Conservation (phyloP, 2,888 invertebrate species). For the Ormyrus rosae region DNA sequence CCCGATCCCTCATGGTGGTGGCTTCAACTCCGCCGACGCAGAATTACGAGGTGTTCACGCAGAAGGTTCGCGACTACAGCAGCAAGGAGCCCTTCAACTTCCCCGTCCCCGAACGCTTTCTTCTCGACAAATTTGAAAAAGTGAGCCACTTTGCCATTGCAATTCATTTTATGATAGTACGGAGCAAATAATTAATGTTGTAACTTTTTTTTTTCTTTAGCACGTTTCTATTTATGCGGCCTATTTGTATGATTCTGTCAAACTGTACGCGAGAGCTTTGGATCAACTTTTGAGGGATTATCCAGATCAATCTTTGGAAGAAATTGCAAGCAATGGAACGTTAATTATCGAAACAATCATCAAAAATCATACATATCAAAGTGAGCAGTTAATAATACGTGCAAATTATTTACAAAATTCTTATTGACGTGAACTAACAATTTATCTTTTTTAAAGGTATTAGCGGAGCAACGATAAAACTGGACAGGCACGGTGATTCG, state of each 20-base stretch:
- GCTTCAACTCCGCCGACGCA: constrained; percentile 89
- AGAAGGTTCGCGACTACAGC: constrained; percentile 88
- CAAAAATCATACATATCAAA: constrained; percentile 88
- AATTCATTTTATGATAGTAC: neutral
- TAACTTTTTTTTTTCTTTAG: constrained; percentile 76
- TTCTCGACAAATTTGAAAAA: constrained; percentile 76
- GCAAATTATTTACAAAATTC: too few species aligned
- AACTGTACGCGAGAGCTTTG: constrained; percentile 92
- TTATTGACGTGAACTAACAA: neutral
- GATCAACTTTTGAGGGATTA: constrained; percentile 82
- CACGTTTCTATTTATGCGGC: constrained; percentile 94
- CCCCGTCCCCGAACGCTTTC: constrained; percentile 80
- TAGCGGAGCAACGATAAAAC: constrained; percentile 93
- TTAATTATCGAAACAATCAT: constrained; percentile 92
- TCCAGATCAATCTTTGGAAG: constrained; percentile 81
- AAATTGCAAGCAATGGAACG: constrained; percentile 89
- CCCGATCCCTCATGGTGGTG: constrained; percentile 90
- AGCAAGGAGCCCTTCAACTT: constrained; percentile 89
- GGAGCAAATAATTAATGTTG: neutral
- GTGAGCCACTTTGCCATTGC: neutral
- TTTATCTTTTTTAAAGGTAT: constrained; percentile 82
- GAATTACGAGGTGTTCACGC: constrained; percentile 86
- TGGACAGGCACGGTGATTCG: constrained; percentile 95
- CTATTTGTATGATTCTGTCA: constrained; percentile 95
- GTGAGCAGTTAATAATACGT: constrained; percentile 75